These are phyloP conservation scores for Euzetes globulus DNA, from an alignment of 2,888 invertebrate genomes.

Conservation along the genomic window DNA sequence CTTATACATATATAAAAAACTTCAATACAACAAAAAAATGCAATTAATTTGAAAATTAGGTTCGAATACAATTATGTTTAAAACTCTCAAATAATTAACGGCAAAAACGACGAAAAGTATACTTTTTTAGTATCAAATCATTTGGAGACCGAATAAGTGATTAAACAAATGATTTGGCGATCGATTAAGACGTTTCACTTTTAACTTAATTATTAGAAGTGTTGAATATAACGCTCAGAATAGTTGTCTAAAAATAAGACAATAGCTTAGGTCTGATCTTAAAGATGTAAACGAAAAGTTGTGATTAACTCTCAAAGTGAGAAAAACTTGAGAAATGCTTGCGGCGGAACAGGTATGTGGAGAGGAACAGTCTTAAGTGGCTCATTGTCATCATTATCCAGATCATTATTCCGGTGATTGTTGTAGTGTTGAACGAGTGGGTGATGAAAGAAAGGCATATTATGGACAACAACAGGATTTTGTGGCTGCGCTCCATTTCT, in stretches of 20 bases:
- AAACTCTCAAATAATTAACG: too few relatives aligned
- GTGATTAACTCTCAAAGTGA: conserved; percentile 58
- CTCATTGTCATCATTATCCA: conserved; percentile 48
- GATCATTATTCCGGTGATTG: conserved; percentile 27
- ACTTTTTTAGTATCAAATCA: background rate
- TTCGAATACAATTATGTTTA: too few relatives aligned
- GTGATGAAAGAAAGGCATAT: conserved; percentile 34
- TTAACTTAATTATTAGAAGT: too few relatives aligned
- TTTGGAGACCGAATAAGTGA: background rate
- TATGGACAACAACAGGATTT: conserved; percentile 32
- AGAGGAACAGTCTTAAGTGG: conserved; percentile 66
- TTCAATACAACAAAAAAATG: too few relatives aligned
- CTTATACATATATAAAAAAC: too few relatives aligned
- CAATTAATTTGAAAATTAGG: too few relatives aligned
- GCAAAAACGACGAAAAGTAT: background rate
- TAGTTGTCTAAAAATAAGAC: too few relatives aligned
- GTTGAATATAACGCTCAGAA: too few relatives aligned
- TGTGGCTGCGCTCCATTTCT: conserved; percentile 7
- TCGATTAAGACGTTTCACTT: background rate
- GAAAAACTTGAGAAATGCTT: conserved; percentile 82
- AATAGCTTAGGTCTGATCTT: background rate
- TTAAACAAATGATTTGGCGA: background rate
- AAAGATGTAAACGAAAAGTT: background rate
- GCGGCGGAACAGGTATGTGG: conserved; percentile 76
- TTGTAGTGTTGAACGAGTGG: conserved; percentile 30